Percentiles rank a stretch among this genome's conserved stretches.
These are phyloP conservation scores for Larimichthys crocea DNA, from an alignment of 2,113 vertebrate genomes.

Conservation along the genomic window DNA sequence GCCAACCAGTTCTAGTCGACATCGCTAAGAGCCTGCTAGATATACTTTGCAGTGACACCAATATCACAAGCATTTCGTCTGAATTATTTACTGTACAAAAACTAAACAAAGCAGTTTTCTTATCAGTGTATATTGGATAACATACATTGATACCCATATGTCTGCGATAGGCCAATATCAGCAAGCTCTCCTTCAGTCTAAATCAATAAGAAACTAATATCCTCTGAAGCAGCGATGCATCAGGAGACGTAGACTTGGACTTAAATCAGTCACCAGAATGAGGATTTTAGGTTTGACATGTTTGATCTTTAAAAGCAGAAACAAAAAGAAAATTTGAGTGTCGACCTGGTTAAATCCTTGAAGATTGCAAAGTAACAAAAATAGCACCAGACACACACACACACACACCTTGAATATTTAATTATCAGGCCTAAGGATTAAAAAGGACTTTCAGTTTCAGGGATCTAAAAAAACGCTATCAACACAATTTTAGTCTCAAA, in stretches of 20 bases:
- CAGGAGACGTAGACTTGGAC: background rate
- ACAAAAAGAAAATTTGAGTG: background rate
- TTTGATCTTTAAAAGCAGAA: background rate
- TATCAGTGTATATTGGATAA: too few relatives aligned
- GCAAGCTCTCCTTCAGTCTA: background rate
- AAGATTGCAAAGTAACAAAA: background rate
- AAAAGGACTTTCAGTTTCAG: background rate
- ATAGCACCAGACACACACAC: background rate
- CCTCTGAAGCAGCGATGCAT: background rate
- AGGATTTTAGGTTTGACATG: background rate
- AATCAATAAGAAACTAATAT: slow-evolving; percentile 12
- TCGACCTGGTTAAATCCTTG: background rate
- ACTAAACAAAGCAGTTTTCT: too few relatives aligned
- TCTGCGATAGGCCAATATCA: too few relatives aligned
- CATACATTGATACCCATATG: too few relatives aligned
- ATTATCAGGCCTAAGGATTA: too few relatives aligned
- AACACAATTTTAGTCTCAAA: background rate
- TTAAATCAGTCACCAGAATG: background rate
- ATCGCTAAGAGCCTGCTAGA: too few relatives aligned
- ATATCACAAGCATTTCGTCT: too few relatives aligned
- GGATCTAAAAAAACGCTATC: background rate
- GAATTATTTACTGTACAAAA: too few relatives aligned
- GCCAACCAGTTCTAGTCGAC: too few relatives aligned
- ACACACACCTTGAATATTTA: background rate
- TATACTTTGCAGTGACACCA: too few relatives aligned